These are phyloP conservation scores for Malthinus flaveolus DNA, from an alignment of 2,888 invertebrate genomes.

Conservation along the genomic window DNA sequence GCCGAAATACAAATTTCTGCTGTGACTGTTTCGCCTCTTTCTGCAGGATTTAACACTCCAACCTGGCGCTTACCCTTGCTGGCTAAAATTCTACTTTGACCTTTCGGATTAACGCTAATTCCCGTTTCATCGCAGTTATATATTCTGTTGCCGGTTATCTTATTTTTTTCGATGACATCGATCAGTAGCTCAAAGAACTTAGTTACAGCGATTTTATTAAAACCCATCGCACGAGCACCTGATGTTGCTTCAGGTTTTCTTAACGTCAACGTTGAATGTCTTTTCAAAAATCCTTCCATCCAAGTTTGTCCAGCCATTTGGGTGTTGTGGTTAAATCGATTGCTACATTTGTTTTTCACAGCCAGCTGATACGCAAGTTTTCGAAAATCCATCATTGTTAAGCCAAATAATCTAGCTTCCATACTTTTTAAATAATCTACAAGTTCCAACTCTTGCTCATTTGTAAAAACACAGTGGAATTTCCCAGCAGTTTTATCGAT, in stretches of 20 bases:
- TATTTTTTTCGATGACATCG: slow-evolving; percentile 14
- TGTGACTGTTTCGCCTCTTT: too few relatives aligned
- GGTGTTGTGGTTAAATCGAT: slow-evolving; percentile 49
- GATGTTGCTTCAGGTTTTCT: slow-evolving; percentile 14
- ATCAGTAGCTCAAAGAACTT: slow-evolving; percentile 16
- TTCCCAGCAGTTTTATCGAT: background rate
- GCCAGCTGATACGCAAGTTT: slow-evolving; percentile 60
- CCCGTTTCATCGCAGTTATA: slow-evolving; percentile 4
- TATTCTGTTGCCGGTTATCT: background rate
- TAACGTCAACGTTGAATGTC: slow-evolving; percentile 41
- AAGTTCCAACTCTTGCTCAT: slow-evolving; percentile 28
- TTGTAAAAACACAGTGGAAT: background rate
- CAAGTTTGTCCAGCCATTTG: slow-evolving; percentile 61
- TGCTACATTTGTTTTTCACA: background rate
- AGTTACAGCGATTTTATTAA: slow-evolving; percentile 33
- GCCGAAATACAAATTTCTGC: too few relatives aligned
- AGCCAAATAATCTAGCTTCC: slow-evolving; percentile 25
- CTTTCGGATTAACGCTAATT: background rate
- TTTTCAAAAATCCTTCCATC: slow-evolving; percentile 58
- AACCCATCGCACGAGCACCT: slow-evolving; percentile 51
- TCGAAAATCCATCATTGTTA: slow-evolving; percentile 47
- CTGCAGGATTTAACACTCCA: background rate
- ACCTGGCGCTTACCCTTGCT: background rate
- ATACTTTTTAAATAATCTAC: slow-evolving; percentile 29
- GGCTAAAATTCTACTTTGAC: background rate